Conservation (phyloP, 2,797 vertebrate species). For the Danio albolineatus region DNA sequence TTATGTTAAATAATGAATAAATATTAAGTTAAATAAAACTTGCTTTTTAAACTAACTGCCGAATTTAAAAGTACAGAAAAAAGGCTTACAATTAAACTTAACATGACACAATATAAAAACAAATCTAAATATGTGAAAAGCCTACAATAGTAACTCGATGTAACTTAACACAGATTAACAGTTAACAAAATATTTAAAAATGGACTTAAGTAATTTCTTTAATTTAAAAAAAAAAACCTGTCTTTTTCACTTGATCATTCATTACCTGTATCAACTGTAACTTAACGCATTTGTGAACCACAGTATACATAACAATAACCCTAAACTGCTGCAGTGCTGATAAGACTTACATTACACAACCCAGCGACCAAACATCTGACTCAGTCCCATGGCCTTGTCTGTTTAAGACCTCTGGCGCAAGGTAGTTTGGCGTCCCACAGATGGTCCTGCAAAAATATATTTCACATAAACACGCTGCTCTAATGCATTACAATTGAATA, state of each 20-base stretch:
- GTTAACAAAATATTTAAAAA: background rate
- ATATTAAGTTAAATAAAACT: too few relatives aligned
- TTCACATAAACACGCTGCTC: background rate
- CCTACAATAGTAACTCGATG: too few relatives aligned
- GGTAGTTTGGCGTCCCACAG: constrained; percentile 97
- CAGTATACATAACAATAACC: background rate
- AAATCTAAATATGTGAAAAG: too few relatives aligned
- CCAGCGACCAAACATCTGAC: constrained; percentile 96
- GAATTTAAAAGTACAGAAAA: too few relatives aligned
- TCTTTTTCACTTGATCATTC: too few relatives aligned
- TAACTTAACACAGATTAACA: background rate
- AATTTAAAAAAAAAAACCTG: too few relatives aligned
- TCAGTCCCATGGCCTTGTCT: constrained; percentile 95
- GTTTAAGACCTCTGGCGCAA: constrained; percentile 98
- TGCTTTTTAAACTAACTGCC: too few relatives aligned
- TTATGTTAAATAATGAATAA: too few relatives aligned
- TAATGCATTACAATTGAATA: background rate
- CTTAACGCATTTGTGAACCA: background rate
- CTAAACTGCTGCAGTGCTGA: background rate
- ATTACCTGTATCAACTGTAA: too few relatives aligned
- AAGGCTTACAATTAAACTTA: too few relatives aligned
- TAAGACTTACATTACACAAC: constrained; percentile 94
- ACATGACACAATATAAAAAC: too few relatives aligned
- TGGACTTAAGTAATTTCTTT: too few relatives aligned
- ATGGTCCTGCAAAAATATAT: constrained; percentile 84